Evolutionary conservation across 2,888 invertebrate genomes (phyloP).

Genomic region (Acanthococcus lagerstroemiae): DNA sequence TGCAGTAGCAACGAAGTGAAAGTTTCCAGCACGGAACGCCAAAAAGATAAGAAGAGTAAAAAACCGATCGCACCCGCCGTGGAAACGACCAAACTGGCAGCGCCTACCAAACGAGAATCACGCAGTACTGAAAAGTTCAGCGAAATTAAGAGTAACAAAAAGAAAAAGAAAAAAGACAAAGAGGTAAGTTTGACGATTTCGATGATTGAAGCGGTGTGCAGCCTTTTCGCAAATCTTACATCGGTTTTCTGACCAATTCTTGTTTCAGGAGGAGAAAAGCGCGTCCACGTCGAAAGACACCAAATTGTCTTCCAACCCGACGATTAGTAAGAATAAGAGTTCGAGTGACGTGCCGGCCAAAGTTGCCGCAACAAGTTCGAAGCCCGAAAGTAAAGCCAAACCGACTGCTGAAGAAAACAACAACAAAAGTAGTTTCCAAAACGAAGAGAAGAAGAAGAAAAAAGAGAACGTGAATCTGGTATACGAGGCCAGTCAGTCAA

Average conservation of each 20-base stretch:
- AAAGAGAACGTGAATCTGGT: conserved; percentile 1
- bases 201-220: too few relatives aligned
- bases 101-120: background rate
- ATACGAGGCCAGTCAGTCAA: conserved; percentile 5
- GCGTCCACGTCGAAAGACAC: background rate
- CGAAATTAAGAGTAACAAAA: conserved; percentile 4
- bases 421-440: background rate
- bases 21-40: conserved; percentile 35
- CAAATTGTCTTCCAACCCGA: background rate
- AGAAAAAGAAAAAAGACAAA: conserved; percentile 3
- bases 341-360: background rate
- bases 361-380: background rate
- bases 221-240: too few relatives aligned
- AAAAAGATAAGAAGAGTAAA: conserved; percentile 57
- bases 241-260: too few relatives aligned
- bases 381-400: background rate
- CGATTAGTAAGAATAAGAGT: background rate
- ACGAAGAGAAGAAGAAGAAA: conserved; percentile 7
- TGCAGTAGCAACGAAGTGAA: conserved; percentile 78
- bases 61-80: conserved; percentile 38
- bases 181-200: background rate
- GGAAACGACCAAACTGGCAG: background rate
- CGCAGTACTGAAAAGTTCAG: conserved; percentile 3
- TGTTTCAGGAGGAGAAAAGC: conserved; percentile 1
- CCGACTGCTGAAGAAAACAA: background rate